A percentile compares a stretch with the other conserved stretches of the same genome.
These are phyloP conservation scores for Asbolus verrucosus DNA, from an alignment of 1,140 invertebrate genomes.

Conservation along the genomic window DNA sequence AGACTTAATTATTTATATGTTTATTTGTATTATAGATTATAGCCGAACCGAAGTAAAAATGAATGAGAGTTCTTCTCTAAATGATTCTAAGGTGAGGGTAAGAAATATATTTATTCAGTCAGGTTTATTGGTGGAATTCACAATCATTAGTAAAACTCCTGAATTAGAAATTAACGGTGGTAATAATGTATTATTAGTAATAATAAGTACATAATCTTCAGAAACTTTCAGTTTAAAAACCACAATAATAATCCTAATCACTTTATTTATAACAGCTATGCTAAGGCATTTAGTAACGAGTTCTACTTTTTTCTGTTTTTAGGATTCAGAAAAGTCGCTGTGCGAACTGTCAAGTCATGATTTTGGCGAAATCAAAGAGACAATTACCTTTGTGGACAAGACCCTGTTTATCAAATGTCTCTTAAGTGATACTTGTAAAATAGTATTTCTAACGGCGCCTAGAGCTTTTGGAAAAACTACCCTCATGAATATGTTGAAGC, in stretches of 20 bases:
- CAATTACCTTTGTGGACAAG: constrained; percentile 19
- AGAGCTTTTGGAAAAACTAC: constrained; percentile 25
- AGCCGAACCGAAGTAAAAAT: constrained; percentile 20
- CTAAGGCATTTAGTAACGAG: constrained; percentile 10
- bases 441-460: constrained; percentile 6
- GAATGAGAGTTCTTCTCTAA: constrained; percentile 14
- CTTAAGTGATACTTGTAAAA: constrained; percentile 8
- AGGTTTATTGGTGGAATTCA: constrained; percentile 17
- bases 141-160: constrained; percentile 25
- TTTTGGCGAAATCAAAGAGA: constrained; percentile 3
- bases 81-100: constrained; percentile 13
- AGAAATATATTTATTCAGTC: constrained; percentile 20
- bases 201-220: constrained; percentile 18
- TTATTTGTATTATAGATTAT: constrained; percentile 18
- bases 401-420: constrained; percentile 21
- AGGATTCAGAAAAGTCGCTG: constrained; percentile 16
- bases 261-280: constrained; percentile 8
- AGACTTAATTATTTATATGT: constrained; percentile 19
- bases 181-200: constrained; percentile 16
- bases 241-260: constrained; percentile 15
- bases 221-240: constrained; percentile 13
- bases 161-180: neutral
- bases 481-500: constrained; percentile 8
- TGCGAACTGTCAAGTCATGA: constrained; percentile 2
- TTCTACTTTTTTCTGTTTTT: constrained; percentile 16